phyloP scores from a whole-genome alignment of 53 echinoderm and acorn worm species.

The Zoroaster sp. region DNA sequence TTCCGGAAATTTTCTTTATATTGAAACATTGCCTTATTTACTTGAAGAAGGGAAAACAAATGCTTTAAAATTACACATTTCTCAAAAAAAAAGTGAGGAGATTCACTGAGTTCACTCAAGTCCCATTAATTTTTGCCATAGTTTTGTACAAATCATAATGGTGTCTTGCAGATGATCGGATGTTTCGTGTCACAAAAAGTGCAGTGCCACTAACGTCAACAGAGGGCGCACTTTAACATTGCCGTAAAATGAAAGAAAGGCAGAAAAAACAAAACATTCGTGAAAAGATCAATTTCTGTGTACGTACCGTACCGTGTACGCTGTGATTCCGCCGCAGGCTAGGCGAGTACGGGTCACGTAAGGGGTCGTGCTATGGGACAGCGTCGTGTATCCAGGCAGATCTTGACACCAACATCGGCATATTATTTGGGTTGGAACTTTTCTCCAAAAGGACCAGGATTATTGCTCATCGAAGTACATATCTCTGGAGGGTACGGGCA shows the following conservation, averaged over 20 bases:
- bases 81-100: too few species aligned
- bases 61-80: too few species aligned
- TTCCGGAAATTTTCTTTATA: too few species aligned
- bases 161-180: background rate
- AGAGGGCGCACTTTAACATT: conserved; percentile 35
- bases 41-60: too few species aligned
- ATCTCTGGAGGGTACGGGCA: conserved; percentile 7
- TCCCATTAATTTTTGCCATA: too few species aligned
- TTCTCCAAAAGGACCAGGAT: background rate
- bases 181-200: background rate
- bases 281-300: too few species aligned
- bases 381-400: conserved; percentile 43
- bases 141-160: background rate
- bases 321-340: background rate
- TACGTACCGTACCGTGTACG: background rate
- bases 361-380: background rate
- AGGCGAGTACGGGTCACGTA: background rate
- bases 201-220: background rate
- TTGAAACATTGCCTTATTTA: too few species aligned
- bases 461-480: background rate
- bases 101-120: too few species aligned
- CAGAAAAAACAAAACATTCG: background rate
- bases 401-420: background rate
- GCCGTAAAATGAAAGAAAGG: background rate
- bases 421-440: background rate